Evolutionary conservation across 2,113 vertebrate species (phyloP).

Genomic region (Noturus placidus): DNA sequence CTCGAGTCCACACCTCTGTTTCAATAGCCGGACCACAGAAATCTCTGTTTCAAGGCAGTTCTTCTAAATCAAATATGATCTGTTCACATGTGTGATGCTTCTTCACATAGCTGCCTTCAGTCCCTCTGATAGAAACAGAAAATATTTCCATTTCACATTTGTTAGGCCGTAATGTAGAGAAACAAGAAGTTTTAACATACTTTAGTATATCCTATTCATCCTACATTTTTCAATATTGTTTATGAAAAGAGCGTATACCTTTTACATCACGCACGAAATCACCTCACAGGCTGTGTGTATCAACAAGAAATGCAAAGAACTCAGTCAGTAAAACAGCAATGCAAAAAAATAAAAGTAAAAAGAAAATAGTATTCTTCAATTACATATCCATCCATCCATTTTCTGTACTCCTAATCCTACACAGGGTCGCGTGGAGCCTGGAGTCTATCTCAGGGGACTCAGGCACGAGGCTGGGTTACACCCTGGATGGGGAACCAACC

Average conservation of each 20-base stretch:
- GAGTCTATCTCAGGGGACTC: too few relatives aligned
- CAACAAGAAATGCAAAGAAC: background rate
- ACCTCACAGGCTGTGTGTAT: background rate
- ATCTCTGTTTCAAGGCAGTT: slow-evolving; percentile 55
- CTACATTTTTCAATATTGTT: background rate
- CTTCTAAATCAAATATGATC: slow-evolving; percentile 69
- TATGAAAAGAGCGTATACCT: background rate
- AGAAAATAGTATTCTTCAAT: background rate
- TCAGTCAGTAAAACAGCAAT: background rate
- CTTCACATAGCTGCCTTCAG: slow-evolving; percentile 50
- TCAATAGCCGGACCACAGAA: slow-evolving; percentile 62
- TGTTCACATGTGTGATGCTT: slow-evolving; percentile 60
- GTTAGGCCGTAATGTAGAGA: slow-evolving; percentile 43
- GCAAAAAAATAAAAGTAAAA: background rate
- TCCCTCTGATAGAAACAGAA: slow-evolving; percentile 5
- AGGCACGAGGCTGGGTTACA: too few relatives aligned
- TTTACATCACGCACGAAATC: background rate
- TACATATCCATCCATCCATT: too few relatives aligned
- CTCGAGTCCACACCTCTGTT: slow-evolving; percentile 63
- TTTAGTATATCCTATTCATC: background rate
- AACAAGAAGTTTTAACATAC: slow-evolving; percentile 1
- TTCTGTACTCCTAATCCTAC: too few relatives aligned
- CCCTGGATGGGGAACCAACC: too few relatives aligned
- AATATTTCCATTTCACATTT: slow-evolving; percentile 46
- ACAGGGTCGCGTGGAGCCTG: too few relatives aligned